phyloP scores from a whole-genome alignment of 2,888 invertebrate genomes.

The Caenorhabditis imperialis region DNA sequence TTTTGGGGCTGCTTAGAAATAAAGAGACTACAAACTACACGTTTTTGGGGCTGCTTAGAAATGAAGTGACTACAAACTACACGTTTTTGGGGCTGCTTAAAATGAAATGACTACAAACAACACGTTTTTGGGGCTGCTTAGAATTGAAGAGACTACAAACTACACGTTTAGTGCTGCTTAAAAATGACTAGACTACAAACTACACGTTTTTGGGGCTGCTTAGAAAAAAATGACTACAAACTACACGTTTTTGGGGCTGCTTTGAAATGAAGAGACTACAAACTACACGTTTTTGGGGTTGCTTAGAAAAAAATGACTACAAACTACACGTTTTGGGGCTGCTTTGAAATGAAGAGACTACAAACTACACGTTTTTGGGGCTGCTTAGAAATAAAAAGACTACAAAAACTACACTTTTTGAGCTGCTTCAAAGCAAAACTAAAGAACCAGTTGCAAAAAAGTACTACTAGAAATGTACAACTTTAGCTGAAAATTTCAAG shows the following conservation, averaged over 20 bases:
- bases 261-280: slow-evolving; percentile 4
- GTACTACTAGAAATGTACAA: too few relatives aligned
- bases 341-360: slow-evolving; percentile 1
- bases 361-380: slow-evolving; percentile 1
- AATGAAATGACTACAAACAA: neutral
- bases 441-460: too few relatives aligned
- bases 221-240: too few relatives aligned
- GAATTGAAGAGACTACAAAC: slow-evolving; percentile 5
- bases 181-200: too few relatives aligned
- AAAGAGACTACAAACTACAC: too few relatives aligned
- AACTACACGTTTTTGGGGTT: neutral
- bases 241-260: neutral
- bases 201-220: too few relatives aligned
- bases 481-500: too few relatives aligned
- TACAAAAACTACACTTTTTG: too few relatives aligned
- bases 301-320: slow-evolving; percentile 1
- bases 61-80: slow-evolving; percentile 7
- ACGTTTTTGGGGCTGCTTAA: neutral
- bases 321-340: neutral
- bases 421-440: too few relatives aligned
- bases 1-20: too few relatives aligned
- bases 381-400: too few relatives aligned
- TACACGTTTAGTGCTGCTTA: neutral
- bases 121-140: neutral
- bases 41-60: slow-evolving; percentile 1